A percentile compares a stretch with the other conserved stretches of the same genome.
Conservation (phyloP, 2,888 invertebrate genomes). For the Hololepta plana region DNA sequence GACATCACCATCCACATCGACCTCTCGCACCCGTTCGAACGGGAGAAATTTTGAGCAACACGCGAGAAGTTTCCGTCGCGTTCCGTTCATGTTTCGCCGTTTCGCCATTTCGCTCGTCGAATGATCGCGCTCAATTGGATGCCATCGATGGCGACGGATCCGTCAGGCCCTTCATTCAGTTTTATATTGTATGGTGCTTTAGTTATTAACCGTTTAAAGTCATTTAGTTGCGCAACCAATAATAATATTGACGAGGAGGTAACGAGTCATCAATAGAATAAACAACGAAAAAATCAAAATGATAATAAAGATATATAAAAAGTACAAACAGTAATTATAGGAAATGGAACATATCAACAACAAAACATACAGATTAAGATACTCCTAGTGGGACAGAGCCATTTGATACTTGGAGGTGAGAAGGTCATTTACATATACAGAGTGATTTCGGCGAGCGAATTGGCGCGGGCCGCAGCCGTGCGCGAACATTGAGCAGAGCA, state of each 20-base stretch:
- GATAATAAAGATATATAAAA: slow-evolving; percentile 11
- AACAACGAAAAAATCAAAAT: slow-evolving; percentile 12
- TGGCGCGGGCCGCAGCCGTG: slow-evolving; percentile 9
- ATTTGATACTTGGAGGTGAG: slow-evolving; percentile 39
- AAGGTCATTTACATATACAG: slow-evolving; percentile 26
- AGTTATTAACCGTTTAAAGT: too few species aligned
- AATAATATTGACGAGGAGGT: slow-evolving; percentile 25
- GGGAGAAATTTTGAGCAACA: too few species aligned
- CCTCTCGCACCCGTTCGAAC: too few species aligned
- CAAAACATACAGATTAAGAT: slow-evolving; percentile 31
- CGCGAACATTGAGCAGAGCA: slow-evolving; percentile 8
- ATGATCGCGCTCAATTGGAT: too few species aligned
- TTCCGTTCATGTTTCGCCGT: too few species aligned
- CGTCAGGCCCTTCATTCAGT: too few species aligned
- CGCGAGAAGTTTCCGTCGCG: too few species aligned
- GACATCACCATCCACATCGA: too few species aligned
- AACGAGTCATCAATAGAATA: slow-evolving; percentile 24
- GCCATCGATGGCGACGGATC: too few species aligned
- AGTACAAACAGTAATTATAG: slow-evolving; percentile 12
- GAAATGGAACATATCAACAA: slow-evolving; percentile 27
- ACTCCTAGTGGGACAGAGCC: slow-evolving; percentile 33
- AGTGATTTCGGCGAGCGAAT: slow-evolving; percentile 22
- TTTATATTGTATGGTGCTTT: too few species aligned
- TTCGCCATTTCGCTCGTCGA: too few species aligned
- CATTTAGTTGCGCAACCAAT: slow-evolving; percentile 5